A percentile compares a stretch with the other conserved stretches of the same genome.
phyloP scores from a whole-genome alignment of 1,140 invertebrate species.

The Chironomus tepperi region DNA sequence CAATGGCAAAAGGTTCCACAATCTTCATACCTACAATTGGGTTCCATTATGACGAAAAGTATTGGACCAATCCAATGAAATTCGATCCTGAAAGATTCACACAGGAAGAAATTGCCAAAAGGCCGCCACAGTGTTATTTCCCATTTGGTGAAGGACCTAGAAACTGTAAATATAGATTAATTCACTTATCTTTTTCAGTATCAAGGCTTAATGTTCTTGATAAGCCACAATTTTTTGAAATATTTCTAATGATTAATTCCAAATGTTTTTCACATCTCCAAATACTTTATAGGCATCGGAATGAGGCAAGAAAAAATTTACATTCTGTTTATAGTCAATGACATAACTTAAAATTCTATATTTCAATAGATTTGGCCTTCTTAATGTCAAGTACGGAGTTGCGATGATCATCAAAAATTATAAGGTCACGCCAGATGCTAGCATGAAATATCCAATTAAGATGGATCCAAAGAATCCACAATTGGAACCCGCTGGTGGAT shows the following conservation, averaged over 20 bases:
- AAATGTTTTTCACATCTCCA: neutral
- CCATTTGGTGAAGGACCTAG: slow-evolving; percentile 45
- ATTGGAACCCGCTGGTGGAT: neutral
- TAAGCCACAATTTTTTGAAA: too few relatives aligned
- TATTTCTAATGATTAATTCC: too few relatives aligned
- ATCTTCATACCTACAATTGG: slow-evolving; percentile 38
- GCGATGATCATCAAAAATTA: slow-evolving; percentile 33
- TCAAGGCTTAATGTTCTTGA: too few relatives aligned
- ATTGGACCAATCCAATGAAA: slow-evolving; percentile 46
- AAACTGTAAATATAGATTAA: slow-evolving; percentile 34
- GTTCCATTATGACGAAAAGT: slow-evolving; percentile 28
- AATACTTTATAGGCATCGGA: slow-evolving; percentile 31
- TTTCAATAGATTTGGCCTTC: neutral
- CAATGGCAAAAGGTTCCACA: slow-evolving; percentile 37
- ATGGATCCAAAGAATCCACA: slow-evolving; percentile 25
- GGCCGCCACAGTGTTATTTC: slow-evolving; percentile 31
- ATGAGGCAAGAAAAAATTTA: neutral
- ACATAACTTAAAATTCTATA: neutral
- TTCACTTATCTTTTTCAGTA: slow-evolving; percentile 41
- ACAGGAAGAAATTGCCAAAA: slow-evolving; percentile 27
- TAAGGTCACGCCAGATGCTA: slow-evolving; percentile 27
- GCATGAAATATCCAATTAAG: slow-evolving; percentile 27
- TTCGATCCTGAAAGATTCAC: slow-evolving; percentile 54
- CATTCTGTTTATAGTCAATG: neutral
- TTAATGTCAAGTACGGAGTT: slow-evolving; percentile 38